phyloP scores from a whole-genome alignment of 2,797 vertebrate genomes.

The Valencia hispanica region DNA sequence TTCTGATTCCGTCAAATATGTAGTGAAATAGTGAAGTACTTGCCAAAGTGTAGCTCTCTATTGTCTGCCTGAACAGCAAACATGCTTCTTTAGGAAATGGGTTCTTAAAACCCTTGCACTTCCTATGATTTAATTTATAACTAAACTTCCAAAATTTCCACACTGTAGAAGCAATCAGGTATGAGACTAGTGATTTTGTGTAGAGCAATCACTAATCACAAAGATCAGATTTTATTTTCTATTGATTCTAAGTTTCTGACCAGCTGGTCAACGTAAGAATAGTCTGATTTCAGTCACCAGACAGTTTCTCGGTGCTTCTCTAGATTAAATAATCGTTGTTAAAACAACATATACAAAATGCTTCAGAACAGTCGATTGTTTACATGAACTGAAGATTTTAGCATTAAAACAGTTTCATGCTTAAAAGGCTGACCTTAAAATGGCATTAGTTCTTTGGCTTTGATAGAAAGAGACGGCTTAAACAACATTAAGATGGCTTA shows the following conservation, averaged over 20 bases:
- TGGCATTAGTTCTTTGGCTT: conserved; percentile 9
- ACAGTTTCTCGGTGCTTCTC: not conserved
- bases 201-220: not conserved
- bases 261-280: not conserved
- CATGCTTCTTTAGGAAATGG: not conserved
- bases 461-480: conserved; percentile 1
- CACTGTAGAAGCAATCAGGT: not conserved
- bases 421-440: conserved; percentile 3
- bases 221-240: not conserved
- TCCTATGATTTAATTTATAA: not conserved
- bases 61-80: not conserved
- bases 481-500: not conserved
- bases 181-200: not conserved
- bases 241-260: not conserved
- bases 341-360: not conserved
- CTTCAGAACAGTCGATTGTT: not conserved
- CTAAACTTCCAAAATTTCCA: not conserved
- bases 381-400: not conserved
- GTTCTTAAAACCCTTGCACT: too few relatives aligned
- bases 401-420: not conserved
- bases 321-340: not conserved
- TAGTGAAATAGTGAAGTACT: not conserved
- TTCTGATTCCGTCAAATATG: not conserved
- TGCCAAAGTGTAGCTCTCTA: not conserved
- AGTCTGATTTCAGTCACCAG: not conserved